A percentile compares a stretch with the other conserved stretches of the same genome.
Conservation (phyloP, 1,140 invertebrate species). For the Sycophaga agraensis region DNA sequence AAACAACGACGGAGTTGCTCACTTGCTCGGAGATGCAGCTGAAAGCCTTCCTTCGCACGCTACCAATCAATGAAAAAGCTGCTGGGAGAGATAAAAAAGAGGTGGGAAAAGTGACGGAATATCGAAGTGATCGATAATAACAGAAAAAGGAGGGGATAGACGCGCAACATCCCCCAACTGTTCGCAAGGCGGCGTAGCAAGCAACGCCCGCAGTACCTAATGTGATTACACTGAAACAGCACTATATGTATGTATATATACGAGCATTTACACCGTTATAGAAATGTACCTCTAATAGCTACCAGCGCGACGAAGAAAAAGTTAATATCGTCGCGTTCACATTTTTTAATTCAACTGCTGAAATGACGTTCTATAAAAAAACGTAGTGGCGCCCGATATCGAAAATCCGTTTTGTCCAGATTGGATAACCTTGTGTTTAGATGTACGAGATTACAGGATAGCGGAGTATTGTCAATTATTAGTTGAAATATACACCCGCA, state of each 20-base stretch:
- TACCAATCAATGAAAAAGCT: no score
- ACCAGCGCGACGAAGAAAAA: background rate
- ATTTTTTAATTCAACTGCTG: no score
- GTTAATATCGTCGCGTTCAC: background rate
- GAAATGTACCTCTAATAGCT: background rate
- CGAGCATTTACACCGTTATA: background rate
- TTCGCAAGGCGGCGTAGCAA: background rate
- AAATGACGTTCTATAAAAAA: no score
- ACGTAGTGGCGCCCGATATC: no score
- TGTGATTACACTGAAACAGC: background rate
- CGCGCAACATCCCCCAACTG: slow-evolving; percentile 14
- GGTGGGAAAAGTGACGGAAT: slow-evolving; percentile 15
- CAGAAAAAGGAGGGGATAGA: slow-evolving; percentile 8
- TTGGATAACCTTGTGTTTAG: no score
- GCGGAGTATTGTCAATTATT: no score
- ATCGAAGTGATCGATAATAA: slow-evolving; percentile 27
- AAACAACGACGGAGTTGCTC: no score
- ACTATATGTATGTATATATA: background rate
- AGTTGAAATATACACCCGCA: no score
- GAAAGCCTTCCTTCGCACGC: no score
- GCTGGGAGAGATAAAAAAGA: background rate
- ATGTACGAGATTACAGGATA: no score
- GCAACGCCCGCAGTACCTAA: slow-evolving; percentile 1
- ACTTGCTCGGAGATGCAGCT: no score
- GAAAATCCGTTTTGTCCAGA: no score